These are phyloP conservation scores for Metaphire vulgaris DNA, from an alignment of 1,140 invertebrate species.

Conservation along the genomic window DNA sequence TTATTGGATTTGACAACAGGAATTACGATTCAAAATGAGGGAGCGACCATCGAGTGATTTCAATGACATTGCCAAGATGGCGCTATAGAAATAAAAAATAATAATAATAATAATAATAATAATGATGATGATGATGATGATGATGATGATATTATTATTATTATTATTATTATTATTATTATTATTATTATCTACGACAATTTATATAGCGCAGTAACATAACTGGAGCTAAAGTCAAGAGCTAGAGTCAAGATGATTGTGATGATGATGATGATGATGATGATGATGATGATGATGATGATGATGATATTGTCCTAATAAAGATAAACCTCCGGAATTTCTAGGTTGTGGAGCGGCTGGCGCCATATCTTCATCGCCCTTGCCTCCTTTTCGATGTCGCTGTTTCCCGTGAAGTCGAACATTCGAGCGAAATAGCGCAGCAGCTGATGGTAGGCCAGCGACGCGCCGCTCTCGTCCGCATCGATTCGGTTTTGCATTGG, in stretches of 20 bases:
- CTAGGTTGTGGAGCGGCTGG: slow-evolving; percentile 7
- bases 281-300: slow-evolving; percentile 1
- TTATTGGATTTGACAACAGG: no score
- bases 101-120: not conserved
- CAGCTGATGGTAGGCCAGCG: not conserved
- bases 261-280: not conserved
- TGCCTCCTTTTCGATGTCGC: not conserved
- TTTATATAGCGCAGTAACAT: no score
- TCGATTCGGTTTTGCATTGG: slow-evolving; percentile 9
- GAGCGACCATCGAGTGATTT: not conserved
- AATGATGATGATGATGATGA: not conserved
- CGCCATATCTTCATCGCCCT: slow-evolving; percentile 4
- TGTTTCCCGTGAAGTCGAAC: slow-evolving; percentile 4
- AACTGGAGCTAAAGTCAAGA: no score
- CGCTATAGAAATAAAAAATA: not conserved
- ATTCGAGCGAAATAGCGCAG: not conserved
- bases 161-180: not conserved
- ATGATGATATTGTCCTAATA: not conserved
- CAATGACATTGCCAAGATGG: not conserved
- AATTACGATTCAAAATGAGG: no score
- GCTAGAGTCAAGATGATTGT: no score
- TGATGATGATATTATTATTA: not conserved
- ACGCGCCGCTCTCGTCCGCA: not conserved
- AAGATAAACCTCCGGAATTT: slow-evolving; percentile 12
- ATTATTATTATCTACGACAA: no score